phyloP scores from a whole-genome alignment of 2,888 invertebrate species.

The Nemotelus nigrinus region DNA sequence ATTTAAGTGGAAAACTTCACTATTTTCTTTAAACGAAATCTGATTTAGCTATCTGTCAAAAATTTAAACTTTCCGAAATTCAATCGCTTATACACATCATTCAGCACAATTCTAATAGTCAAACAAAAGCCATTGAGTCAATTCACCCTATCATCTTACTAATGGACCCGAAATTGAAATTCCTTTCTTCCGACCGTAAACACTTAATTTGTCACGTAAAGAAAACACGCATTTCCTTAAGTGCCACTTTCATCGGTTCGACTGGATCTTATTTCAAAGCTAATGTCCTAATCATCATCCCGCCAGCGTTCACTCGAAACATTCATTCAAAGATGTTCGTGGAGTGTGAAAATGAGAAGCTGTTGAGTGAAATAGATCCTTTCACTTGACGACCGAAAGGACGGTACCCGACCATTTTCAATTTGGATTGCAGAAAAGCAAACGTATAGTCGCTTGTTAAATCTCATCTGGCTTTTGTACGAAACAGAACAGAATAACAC shows the following conservation, averaged over 20 bases:
- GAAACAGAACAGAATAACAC: neutral
- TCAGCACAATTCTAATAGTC: no score
- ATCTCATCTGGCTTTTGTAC: neutral
- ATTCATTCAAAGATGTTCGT: constrained; percentile 5
- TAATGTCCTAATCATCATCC: constrained; percentile 24
- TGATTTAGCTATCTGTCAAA: no score
- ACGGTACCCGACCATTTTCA: neutral
- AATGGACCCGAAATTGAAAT: no score
- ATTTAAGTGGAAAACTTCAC: no score
- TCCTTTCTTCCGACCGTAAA: no score
- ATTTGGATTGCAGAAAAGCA: neutral
- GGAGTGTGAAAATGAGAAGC: constrained; percentile 31
- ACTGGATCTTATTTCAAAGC: constrained; percentile 20
- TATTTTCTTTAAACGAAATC: no score
- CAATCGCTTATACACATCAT: no score
- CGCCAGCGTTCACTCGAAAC: neutral
- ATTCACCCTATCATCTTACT: no score
- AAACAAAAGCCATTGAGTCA: no score
- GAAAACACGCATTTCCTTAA: no score
- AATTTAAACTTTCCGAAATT: no score
- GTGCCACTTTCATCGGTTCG: neutral
- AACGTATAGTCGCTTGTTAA: neutral
- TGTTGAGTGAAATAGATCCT: constrained; percentile 27
- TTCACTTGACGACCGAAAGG: constrained; percentile 16
- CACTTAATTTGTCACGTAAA: no score